A percentile compares a stretch with the other conserved stretches of the same genome.
Conservation (phyloP, 1,140 invertebrate species). For the Himalopsyche phryganea region DNA sequence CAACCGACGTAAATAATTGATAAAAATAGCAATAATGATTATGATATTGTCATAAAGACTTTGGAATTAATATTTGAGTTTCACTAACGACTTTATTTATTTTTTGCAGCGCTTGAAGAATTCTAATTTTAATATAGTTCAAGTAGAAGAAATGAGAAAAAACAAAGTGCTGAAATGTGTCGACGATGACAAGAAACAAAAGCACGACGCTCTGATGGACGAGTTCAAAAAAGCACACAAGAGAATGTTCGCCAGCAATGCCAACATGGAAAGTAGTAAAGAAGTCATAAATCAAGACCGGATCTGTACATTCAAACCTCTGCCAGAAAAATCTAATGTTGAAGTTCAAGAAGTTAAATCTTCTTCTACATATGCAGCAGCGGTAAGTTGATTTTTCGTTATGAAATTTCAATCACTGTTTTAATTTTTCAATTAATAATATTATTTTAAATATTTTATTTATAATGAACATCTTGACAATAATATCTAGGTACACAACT, state of each 20-base stretch:
- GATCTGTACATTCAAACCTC: neutral
- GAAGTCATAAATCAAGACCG: neutral
- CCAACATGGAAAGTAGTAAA: neutral
- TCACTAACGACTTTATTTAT: neutral
- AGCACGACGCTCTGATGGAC: conserved; percentile 75
- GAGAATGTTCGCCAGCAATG: conserved; percentile 70
- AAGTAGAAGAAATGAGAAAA: conserved; percentile 44
- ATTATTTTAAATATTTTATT: no score
- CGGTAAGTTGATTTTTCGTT: neutral
- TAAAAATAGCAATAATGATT: no score
- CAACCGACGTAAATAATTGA: no score
- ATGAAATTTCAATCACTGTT: no score
- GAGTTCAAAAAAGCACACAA: conserved; percentile 82
- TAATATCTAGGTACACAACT: no score
- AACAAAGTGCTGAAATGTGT: conserved; percentile 45
- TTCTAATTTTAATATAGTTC: conserved; percentile 34
- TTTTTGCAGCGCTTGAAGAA: conserved; percentile 42
- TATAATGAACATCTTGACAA: no score
- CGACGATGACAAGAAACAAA: conserved; percentile 59
- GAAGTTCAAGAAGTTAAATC: neutral
- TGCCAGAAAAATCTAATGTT: neutral
- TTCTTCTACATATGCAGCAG: neutral
- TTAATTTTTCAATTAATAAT: no score
- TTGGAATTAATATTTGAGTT: no score
- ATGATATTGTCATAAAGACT: no score